Evolutionary conservation across 2,113 vertebrate species (phyloP).

Genomic region (Thomomys bottae): DNA sequence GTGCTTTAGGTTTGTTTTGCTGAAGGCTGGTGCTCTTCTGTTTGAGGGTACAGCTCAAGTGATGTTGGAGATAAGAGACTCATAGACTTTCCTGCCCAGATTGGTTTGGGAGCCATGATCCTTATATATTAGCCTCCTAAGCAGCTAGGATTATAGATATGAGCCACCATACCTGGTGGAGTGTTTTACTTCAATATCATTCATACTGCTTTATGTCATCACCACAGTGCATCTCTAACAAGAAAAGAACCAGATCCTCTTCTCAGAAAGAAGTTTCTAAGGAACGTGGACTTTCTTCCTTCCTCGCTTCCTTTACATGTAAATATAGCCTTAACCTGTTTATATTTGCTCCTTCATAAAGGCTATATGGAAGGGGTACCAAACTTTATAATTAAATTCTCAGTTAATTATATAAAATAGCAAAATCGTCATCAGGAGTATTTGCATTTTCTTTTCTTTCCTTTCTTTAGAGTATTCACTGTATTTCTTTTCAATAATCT

Average conservation of each 20-base stretch:
- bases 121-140: too few relatives aligned
- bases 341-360: background rate
- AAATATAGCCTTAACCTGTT: slow-evolving; percentile 7
- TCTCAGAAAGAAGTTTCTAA: background rate
- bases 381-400: background rate
- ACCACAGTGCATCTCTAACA: background rate
- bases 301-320: background rate
- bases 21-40: too few relatives aligned
- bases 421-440: slow-evolving; percentile 55
- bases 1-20: too few relatives aligned
- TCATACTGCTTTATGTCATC: slow-evolving; percentile 2
- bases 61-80: too few relatives aligned
- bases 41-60: too few relatives aligned
- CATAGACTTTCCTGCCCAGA: too few relatives aligned
- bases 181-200: slow-evolving; percentile 37
- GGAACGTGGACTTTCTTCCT: background rate
- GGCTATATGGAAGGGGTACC: background rate
- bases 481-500: slow-evolving; percentile 71
- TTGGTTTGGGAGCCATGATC: too few relatives aligned
- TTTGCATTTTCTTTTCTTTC: slow-evolving; percentile 59
- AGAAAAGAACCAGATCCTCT: background rate
- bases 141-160: too few relatives aligned
- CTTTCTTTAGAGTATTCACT: background rate
- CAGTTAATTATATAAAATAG: slow-evolving; percentile 75
- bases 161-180: background rate